A percentile compares a stretch with the other conserved stretches of the same genome.
These are phyloP conservation scores for Hydrochoerus hydrochaeris DNA, from an alignment of 2,113 vertebrate species.

Conservation along the genomic window DNA sequence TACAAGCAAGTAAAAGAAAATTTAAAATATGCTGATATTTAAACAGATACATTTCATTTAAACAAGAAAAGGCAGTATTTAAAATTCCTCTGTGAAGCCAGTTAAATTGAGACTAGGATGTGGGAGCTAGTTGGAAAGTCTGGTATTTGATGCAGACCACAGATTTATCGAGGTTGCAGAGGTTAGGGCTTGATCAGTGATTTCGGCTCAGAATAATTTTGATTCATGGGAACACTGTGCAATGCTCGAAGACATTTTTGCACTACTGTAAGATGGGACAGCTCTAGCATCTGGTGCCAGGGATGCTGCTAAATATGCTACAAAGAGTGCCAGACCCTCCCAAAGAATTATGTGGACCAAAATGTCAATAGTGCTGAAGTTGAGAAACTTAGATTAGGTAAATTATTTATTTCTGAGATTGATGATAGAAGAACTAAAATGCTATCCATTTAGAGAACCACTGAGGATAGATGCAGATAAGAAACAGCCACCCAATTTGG, in stretches of 20 bases:
- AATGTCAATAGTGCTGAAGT: neutral
- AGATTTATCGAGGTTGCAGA: neutral
- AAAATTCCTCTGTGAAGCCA: neutral
- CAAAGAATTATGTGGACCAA: neutral
- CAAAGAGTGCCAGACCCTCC: neutral
- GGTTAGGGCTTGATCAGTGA: neutral
- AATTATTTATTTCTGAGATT: conserved; percentile 17
- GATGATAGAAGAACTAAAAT: neutral
- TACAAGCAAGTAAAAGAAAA: conserved; percentile 25
- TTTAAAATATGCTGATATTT: neutral
- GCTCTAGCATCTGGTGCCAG: no score
- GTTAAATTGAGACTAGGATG: neutral
- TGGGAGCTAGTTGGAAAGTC: neutral
- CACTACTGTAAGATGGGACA: fast-evolving
- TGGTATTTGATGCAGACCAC: neutral
- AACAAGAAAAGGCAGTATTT: neutral
- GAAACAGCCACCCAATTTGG: neutral
- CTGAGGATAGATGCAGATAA: neutral
- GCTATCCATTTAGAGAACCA: neutral
- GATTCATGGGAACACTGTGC: neutral
- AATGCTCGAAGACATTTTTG: neutral
- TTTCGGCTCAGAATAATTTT: neutral
- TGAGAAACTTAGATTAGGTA: neutral
- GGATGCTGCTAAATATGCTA: neutral
- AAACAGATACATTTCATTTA: neutral